phyloP scores from a whole-genome alignment of 2,113 vertebrate species.

The Trogon surrucura region DNA sequence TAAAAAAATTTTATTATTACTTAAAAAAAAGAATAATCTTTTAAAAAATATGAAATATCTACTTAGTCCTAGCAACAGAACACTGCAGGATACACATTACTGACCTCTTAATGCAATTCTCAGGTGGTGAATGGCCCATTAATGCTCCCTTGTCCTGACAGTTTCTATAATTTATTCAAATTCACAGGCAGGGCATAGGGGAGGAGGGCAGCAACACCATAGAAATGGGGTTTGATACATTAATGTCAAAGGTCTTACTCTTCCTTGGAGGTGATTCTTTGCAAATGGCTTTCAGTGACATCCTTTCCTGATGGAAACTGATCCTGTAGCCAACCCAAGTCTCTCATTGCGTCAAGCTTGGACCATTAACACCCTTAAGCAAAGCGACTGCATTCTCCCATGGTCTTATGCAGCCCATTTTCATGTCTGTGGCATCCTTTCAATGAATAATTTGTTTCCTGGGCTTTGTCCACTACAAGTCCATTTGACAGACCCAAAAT shows the following conservation, averaged over 20 bases:
- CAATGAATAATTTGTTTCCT: not conserved
- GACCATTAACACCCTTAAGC: not conserved
- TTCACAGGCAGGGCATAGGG: not conserved
- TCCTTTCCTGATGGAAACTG: not conserved
- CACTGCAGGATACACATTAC: not conserved
- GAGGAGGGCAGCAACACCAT: not conserved
- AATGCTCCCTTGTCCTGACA: not conserved
- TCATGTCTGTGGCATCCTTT: not conserved
- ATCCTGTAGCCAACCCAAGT: not conserved
- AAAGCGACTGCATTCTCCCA: not conserved
- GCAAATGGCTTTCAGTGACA: not conserved
- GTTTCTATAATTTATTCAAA: slow-evolving; percentile 2
- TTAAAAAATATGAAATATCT: not conserved
- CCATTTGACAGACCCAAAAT: not conserved
- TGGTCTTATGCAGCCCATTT: not conserved
- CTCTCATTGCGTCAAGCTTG: not conserved
- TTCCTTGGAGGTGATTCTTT: not conserved
- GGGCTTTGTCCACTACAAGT: not conserved
- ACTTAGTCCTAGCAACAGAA: not conserved
- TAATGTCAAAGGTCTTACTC: not conserved
- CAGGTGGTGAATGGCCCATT: slow-evolving; percentile 47
- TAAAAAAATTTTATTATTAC: not conserved
- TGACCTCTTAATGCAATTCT: slow-evolving; percentile 50
- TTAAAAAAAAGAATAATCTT: not conserved
- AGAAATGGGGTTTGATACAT: not conserved